Evolutionary conservation across 2,888 invertebrate species (phyloP).

Genomic region (Lottia gigantea): DNA sequence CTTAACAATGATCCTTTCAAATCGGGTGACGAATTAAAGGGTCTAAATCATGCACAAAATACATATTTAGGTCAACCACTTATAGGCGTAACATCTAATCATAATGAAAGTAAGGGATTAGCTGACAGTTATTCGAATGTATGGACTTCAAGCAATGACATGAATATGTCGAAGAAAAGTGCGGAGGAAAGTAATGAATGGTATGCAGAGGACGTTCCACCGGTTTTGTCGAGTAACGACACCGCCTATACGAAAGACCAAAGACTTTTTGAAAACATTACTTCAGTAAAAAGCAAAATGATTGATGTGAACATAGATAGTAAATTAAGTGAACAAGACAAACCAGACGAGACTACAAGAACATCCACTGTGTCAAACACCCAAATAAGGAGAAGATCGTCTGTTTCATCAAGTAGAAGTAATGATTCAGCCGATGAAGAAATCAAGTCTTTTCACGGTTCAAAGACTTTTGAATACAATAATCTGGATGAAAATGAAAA

Average conservation of each 20-base stretch:
- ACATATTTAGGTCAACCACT: conserved; percentile 5
- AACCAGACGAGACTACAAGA: not conserved
- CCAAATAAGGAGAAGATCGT: too few species aligned
- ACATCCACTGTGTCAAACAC: not conserved
- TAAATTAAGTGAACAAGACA: conserved; percentile 11
- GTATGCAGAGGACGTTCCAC: not conserved
- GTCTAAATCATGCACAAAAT: not conserved
- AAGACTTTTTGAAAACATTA: conserved; percentile 12
- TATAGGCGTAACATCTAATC: not conserved
- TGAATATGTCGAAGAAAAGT: not conserved
- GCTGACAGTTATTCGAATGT: not conserved
- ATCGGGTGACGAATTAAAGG: not conserved
- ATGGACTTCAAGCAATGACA: not conserved
- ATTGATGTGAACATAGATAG: conserved; percentile 17
- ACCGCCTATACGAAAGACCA: not conserved
- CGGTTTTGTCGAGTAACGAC: not conserved
- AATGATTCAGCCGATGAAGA: too few species aligned
- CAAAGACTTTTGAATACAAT: too few species aligned
- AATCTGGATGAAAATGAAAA: not conserved
- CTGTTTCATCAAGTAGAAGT: too few species aligned
- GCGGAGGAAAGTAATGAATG: conserved; percentile 10
- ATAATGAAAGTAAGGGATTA: not conserved
- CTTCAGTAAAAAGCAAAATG: conserved; percentile 1
- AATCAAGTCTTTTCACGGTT: too few species aligned
- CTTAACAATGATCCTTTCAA: not conserved